Evolutionary conservation across 2,113 vertebrate genomes (phyloP).

Genomic region (Eulemur macaco): DNA sequence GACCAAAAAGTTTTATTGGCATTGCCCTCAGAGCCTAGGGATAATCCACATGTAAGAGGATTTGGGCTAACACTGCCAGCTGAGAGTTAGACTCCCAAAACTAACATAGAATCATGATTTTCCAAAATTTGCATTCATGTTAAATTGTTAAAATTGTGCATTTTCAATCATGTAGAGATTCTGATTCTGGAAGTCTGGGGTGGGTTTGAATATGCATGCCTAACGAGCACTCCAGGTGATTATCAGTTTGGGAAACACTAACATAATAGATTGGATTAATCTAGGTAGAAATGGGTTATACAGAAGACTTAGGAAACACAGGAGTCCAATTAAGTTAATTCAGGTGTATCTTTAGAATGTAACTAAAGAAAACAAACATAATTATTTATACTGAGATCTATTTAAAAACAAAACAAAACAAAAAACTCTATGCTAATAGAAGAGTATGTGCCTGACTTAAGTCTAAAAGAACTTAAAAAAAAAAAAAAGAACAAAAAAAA

Average conservation of each 20-base stretch:
- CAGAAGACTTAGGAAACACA: constrained; percentile 43
- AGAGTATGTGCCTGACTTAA: background rate
- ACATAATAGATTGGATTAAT: constrained; percentile 46
- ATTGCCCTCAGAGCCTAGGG: background rate
- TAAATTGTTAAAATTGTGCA: constrained; percentile 3
- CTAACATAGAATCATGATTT: constrained; percentile 39
- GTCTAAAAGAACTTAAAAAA: background rate
- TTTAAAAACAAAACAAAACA: background rate
- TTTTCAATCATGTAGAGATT: constrained; percentile 11
- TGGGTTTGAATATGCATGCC: constrained; percentile 30
- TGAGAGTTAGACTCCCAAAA: constrained; percentile 55
- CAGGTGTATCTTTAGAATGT: constrained; percentile 25
- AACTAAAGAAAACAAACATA: constrained; percentile 59
- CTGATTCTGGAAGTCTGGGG: background rate
- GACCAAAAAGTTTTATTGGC: constrained; percentile 33
- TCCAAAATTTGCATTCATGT: constrained; percentile 26
- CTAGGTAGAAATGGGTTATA: constrained; percentile 50
- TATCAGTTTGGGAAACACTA: constrained; percentile 31
- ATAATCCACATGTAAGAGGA: constrained; percentile 61
- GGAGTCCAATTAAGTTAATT: constrained; percentile 64
- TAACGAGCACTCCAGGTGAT: background rate
- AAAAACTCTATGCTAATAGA: background rate
- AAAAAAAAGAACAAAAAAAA: background rate
- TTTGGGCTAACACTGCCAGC: constrained; percentile 43
- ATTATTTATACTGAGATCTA: constrained; percentile 44